These are phyloP conservation scores for Branchipolynoe longqiensis DNA, from an alignment of 2,888 invertebrate genomes.

Conservation along the genomic window DNA sequence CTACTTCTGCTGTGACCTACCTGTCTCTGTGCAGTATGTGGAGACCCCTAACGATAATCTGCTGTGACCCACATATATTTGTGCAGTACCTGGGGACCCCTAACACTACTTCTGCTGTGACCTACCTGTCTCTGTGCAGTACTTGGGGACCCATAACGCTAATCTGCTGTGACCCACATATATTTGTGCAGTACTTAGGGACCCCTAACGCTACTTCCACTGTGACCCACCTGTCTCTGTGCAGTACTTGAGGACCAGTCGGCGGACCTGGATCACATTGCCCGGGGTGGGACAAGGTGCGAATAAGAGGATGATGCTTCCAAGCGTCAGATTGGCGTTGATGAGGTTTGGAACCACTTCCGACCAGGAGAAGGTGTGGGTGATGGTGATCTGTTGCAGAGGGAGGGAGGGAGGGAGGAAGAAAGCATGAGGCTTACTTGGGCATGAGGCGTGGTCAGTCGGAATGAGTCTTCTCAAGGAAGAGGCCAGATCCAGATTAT, in stretches of 20 bases:
- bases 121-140: too few species aligned
- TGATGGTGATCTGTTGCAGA: conserved; percentile 3
- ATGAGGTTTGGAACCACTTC: conserved; percentile 6
- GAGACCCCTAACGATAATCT: too few species aligned
- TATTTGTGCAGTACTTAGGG: background rate
- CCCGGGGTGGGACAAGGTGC: background rate
- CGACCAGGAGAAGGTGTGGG: conserved; percentile 4
- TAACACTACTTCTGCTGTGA: background rate
- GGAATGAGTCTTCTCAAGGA: too few species aligned
- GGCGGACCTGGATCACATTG: conserved; percentile 1
- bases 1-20: background rate
- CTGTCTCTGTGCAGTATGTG: too few species aligned
- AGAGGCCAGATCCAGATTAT: too few species aligned
- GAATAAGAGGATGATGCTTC: background rate
- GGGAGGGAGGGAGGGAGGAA: too few species aligned
- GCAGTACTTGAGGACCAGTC: conserved; percentile 5
- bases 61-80: too few species aligned
- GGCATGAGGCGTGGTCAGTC: too few species aligned
- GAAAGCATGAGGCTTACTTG: too few species aligned
- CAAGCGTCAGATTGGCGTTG: conserved; percentile 27
- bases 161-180: too few species aligned
- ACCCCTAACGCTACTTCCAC: background rate
- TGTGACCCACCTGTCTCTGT: conserved; percentile 27
- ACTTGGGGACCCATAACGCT: too few species aligned
- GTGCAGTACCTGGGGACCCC: background rate